phyloP scores from a whole-genome alignment of 2,113 vertebrate species.

The Emydura subglobosa region DNA sequence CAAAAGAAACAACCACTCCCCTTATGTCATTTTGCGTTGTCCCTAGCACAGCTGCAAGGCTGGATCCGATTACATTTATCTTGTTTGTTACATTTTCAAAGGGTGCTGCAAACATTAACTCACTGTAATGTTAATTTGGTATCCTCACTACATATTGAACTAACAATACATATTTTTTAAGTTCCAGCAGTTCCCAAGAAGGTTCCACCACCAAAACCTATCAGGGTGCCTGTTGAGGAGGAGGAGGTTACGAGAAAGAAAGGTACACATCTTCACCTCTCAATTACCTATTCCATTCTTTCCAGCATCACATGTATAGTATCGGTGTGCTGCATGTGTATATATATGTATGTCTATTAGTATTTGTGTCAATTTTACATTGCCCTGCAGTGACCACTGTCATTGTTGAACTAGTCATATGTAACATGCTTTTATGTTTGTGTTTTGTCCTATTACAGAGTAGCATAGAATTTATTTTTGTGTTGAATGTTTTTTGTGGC shows the following conservation, averaged over 20 bases:
- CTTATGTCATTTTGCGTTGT: background rate
- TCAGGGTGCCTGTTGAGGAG: constrained; percentile 78
- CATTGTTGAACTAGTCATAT: constrained; percentile 22
- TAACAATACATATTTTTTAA: constrained; percentile 77
- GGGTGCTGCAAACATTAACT: background rate
- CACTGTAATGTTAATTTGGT: background rate
- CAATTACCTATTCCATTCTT: constrained; percentile 39
- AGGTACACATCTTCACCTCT: constrained; percentile 77
- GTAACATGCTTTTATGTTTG: background rate
- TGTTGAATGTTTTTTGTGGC: constrained; percentile 29
- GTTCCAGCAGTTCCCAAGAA: constrained; percentile 83
- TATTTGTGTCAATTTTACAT: background rate
- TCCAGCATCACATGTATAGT: background rate
- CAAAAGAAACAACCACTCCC: background rate
- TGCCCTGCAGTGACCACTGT: background rate
- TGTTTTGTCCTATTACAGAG: constrained; percentile 14
- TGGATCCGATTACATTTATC: background rate
- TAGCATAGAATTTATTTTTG: background rate
- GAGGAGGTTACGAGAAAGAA: constrained; percentile 83
- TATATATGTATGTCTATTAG: background rate
- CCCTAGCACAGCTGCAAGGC: background rate
- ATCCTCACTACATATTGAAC: constrained; percentile 46
- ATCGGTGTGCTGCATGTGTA: constrained; percentile 18
- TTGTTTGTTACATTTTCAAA: background rate
- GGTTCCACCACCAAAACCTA: constrained; percentile 80